Evolutionary conservation across 2,797 vertebrate species (phyloP).

Genomic region (Corythornis leucogaster): DNA sequence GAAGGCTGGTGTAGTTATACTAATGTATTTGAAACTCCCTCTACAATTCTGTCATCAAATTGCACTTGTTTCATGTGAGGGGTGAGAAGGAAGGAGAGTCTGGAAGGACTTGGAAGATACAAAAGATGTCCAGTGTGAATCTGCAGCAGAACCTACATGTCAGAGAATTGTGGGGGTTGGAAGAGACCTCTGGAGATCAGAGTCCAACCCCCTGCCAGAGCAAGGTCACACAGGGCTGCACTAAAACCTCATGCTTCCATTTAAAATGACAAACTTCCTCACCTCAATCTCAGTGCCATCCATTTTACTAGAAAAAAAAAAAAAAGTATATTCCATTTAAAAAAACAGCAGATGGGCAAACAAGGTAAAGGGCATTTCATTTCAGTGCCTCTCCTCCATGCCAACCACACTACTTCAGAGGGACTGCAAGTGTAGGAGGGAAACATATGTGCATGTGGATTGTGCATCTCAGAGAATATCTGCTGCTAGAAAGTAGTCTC

Average conservation of each 20-base stretch:
- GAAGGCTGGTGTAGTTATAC: background rate
- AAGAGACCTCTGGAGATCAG: no score
- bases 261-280: background rate
- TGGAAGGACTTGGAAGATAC: background rate
- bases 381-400: constrained; percentile 31
- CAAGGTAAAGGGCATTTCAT: constrained; percentile 58
- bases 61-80: background rate
- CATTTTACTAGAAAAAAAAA: constrained; percentile 18
- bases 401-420: constrained; percentile 35
- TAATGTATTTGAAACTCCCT: background rate
- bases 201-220: no score
- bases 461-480: constrained; percentile 44
- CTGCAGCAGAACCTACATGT: background rate
- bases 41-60: background rate
- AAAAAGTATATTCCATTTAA: background rate
- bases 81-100: background rate
- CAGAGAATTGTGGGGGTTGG: no score
- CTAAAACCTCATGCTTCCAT: background rate
- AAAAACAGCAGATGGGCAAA: constrained; percentile 50
- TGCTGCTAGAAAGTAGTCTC: background rate
- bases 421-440: constrained; percentile 49
- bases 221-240: background rate
- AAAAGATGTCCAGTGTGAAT: background rate
- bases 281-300: background rate
- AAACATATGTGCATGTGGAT: constrained; percentile 62